These are phyloP conservation scores for Arge pagana DNA, from an alignment of 2,888 invertebrate genomes.

Conservation along the genomic window DNA sequence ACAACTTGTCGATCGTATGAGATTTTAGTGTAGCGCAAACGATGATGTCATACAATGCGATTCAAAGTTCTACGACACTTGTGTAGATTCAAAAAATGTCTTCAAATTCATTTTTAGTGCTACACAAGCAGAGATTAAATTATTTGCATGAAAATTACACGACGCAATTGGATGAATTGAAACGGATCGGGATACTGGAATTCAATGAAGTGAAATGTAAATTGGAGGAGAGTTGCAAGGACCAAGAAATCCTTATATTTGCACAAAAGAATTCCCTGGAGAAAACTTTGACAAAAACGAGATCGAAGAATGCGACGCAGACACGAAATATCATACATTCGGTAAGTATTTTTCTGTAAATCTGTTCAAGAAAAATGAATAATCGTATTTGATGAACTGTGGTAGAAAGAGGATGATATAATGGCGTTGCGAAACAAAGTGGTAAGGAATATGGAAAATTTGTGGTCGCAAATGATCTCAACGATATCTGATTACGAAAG, in stretches of 20 bases:
- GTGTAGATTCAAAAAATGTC: too few relatives aligned
- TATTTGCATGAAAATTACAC: conserved; percentile 64
- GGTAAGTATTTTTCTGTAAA: conserved; percentile 23
- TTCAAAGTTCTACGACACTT: too few relatives aligned
- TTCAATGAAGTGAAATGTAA: conserved; percentile 61
- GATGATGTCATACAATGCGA: too few relatives aligned
- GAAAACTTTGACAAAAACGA: conserved; percentile 38
- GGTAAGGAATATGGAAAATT: conserved; percentile 42
- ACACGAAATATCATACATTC: conserved; percentile 42
- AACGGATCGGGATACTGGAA: conserved; percentile 60
- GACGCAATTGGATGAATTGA: conserved; percentile 62
- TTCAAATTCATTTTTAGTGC: conserved; percentile 60
- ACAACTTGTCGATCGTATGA: too few relatives aligned
- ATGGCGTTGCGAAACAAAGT: conserved; percentile 34
- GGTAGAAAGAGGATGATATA: conserved; percentile 45
- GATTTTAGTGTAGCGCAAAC: too few relatives aligned
- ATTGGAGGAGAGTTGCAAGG: conserved; percentile 63
- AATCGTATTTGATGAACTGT: not conserved
- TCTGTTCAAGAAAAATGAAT: not conserved
- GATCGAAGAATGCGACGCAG: conserved; percentile 43
- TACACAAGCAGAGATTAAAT: conserved; percentile 64
- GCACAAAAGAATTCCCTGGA: conserved; percentile 59
- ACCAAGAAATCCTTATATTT: conserved; percentile 65
- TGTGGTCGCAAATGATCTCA: conserved; percentile 42
- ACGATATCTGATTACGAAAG: conserved; percentile 44